Percentiles rank a stretch among this genome's conserved stretches.
Evolutionary conservation across 2,888 invertebrate species (phyloP).

Genomic region (Agonopterix heracliana): DNA sequence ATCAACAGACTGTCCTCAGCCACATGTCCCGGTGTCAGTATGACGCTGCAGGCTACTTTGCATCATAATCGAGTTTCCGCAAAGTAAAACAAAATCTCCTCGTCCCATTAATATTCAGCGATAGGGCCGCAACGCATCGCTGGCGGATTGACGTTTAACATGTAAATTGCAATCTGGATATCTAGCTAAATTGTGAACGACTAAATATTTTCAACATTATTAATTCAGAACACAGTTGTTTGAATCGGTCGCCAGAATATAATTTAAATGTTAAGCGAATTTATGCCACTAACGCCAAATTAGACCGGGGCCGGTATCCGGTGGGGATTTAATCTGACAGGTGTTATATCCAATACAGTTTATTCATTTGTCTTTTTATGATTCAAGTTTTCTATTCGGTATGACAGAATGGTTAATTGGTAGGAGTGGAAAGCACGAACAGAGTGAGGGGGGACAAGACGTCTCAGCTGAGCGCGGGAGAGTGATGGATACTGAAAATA

Average conservation of each 20-base stretch:
- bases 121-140: conserved; percentile 69
- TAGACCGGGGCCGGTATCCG: conserved; percentile 46
- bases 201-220: conserved; percentile 71
- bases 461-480: conserved; percentile 50
- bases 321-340: conserved; percentile 55
- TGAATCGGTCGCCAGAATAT: conserved; percentile 65
- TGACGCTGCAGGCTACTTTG: conserved; percentile 53
- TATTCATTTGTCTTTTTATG: neutral
- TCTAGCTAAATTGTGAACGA: conserved; percentile 69
- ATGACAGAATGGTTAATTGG: conserved; percentile 37
- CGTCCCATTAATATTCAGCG: conserved; percentile 72
- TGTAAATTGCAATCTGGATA: conserved; percentile 75
- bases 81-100: conserved; percentile 74
- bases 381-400: conserved; percentile 13
- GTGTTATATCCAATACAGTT: conserved; percentile 19
- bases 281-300: conserved; percentile 63
- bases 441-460: conserved; percentile 48
- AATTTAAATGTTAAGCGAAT: conserved; percentile 73
- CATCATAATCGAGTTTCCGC: conserved; percentile 73
- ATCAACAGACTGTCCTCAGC: neutral
- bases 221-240: conserved; percentile 69
- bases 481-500: conserved; percentile 68
- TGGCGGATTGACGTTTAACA: conserved; percentile 72
- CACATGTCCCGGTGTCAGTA: neutral
- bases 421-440: conserved; percentile 44